Percentiles rank a stretch among this genome's conserved stretches.
Evolutionary conservation across 2,888 invertebrate genomes (phyloP).

Genomic region (Netelia inedita): DNA sequence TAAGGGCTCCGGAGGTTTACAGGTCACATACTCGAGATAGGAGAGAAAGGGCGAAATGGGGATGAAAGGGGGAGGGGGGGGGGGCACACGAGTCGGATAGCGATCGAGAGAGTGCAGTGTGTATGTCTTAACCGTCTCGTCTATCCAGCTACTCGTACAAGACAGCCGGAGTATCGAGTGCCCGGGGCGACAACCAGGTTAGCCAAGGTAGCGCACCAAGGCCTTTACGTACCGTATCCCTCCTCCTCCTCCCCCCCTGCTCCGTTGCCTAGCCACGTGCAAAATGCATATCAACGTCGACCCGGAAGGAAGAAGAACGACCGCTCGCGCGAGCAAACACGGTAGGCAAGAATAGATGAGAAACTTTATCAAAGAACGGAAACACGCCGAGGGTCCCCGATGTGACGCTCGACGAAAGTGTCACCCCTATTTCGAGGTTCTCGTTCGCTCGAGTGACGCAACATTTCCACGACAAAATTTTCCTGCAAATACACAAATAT

Average conservation of each 20-base stretch:
- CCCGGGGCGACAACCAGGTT: conserved; percentile 22
- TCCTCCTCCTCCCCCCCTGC: neutral
- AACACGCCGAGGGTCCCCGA: neutral
- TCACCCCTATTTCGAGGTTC: conserved; percentile 5
- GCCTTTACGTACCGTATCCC: conserved; percentile 16
- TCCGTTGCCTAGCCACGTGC: conserved; percentile 37
- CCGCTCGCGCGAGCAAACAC: conserved; percentile 50
- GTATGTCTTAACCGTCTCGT: neutral
- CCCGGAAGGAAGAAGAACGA: conserved; percentile 39
- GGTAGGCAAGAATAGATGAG: conserved; percentile 45
- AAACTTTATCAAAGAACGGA: conserved; percentile 49
- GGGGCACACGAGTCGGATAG: conserved; percentile 17
- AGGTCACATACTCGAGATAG: conserved; percentile 42
- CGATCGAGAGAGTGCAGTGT: conserved; percentile 26
- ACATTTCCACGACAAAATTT: too few species aligned
- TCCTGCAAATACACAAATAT: too few species aligned
- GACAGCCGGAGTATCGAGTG: conserved; percentile 36
- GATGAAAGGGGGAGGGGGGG: too few species aligned
- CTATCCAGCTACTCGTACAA: conserved; percentile 28
- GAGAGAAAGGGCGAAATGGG: neutral
- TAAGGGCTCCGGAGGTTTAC: conserved; percentile 7
- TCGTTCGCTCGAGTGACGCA: too few species aligned
- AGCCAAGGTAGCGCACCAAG: conserved; percentile 8
- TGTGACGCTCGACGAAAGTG: conserved; percentile 5
- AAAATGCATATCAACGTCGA: conserved; percentile 49